phyloP scores from a whole-genome alignment of 53 echinoderm and acorn worm species.

The Crossaster papposus region DNA sequence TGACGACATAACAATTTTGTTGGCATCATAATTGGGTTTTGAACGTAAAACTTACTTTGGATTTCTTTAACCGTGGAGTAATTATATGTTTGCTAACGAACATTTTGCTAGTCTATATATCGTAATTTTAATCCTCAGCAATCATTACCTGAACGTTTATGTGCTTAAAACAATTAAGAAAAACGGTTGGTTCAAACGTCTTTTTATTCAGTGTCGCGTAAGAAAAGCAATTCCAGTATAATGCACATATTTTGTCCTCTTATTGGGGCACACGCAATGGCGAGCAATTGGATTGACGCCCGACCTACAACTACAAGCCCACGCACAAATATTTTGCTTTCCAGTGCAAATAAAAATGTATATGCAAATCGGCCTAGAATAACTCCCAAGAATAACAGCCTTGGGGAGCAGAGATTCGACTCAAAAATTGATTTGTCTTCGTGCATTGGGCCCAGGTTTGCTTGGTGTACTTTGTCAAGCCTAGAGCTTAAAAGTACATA shows the following conservation, averaged over 20 bases:
- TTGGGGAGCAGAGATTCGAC: background rate
- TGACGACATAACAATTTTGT: background rate
- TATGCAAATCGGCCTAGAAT: background rate
- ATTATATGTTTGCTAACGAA: background rate
- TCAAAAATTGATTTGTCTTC: slow-evolving; percentile 8
- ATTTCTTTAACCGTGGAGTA: background rate
- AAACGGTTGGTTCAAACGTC: too few relatives aligned
- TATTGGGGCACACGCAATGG: too few relatives aligned
- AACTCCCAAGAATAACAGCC: slow-evolving; percentile 6
- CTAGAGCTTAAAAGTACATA: background rate
- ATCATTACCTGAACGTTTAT: background rate
- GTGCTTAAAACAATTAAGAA: too few relatives aligned
- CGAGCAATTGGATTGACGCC: background rate
- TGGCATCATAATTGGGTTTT: background rate
- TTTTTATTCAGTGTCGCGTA: too few relatives aligned
- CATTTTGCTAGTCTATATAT: background rate
- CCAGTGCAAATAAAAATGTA: slow-evolving; percentile 20
- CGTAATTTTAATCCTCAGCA: background rate
- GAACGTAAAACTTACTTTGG: background rate
- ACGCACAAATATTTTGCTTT: slow-evolving; percentile 28
- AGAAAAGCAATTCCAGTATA: background rate
- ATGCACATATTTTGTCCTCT: background rate
- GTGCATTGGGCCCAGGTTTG: background rate
- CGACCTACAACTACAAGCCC: background rate
- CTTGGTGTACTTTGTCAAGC: background rate